Evolutionary conservation across 2,113 vertebrate species (phyloP).

Genomic region (Alces alces): DNA sequence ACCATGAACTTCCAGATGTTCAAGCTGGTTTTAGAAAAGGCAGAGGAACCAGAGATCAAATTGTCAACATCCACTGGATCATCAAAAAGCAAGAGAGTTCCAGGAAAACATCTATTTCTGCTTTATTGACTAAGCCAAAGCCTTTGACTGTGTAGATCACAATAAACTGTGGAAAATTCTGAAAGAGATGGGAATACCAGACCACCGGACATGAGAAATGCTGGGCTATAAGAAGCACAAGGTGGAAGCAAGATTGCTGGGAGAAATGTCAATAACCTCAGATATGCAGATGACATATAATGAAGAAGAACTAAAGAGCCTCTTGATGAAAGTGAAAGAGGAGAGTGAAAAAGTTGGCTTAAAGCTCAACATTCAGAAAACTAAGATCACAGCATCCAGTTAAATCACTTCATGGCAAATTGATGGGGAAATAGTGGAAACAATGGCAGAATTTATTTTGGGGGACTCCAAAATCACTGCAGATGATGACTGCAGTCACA

Average conservation of each 20-base stretch:
- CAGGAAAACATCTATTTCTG: neutral
- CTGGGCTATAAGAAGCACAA: neutral
- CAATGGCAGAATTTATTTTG: neutral
- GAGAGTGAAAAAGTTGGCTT: neutral
- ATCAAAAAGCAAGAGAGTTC: neutral
- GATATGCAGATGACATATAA: neutral
- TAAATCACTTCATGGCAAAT: fast-evolving
- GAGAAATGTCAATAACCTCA: neutral
- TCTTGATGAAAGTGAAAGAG: neutral
- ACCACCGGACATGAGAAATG: neutral
- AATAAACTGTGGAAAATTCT: neutral
- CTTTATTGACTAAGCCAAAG: neutral
- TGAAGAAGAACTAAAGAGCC: neutral
- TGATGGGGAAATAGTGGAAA: neutral
- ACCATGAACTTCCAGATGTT: fast-evolving
- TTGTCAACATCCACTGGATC: neutral
- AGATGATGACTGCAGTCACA: neutral
- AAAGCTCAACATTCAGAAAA: neutral
- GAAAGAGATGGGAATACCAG: neutral
- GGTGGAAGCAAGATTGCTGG: neutral
- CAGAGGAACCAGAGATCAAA: neutral
- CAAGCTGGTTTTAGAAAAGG: neutral
- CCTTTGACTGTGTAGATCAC: neutral
- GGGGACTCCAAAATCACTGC: neutral
- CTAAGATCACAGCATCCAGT: neutral